Conservation (phyloP, 2,888 invertebrate species). For the Gryllus longicercus region DNA sequence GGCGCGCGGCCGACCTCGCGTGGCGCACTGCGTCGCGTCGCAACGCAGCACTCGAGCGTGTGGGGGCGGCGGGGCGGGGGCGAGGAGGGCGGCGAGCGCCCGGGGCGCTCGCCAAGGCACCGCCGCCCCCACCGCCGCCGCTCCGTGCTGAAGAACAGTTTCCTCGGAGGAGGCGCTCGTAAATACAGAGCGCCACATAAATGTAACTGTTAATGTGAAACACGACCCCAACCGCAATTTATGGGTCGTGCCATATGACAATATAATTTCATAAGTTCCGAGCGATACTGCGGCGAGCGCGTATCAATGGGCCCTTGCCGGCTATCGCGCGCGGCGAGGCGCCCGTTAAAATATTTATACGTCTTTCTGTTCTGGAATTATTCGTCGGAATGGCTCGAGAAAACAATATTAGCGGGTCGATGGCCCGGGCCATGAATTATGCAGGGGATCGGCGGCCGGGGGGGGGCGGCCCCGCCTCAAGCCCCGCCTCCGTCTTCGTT, state of each 20-base stretch:
- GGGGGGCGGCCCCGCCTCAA: no score
- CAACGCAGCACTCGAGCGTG: background rate
- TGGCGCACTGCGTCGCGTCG: background rate
- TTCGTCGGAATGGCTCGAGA: conserved; percentile 11
- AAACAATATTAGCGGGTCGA: conserved; percentile 17
- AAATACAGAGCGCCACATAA: background rate
- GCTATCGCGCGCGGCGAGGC: background rate
- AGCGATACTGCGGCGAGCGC: conserved; percentile 8
- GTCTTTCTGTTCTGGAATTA: conserved; percentile 17
- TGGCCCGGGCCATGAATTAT: conserved; percentile 1
- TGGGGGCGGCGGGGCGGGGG: background rate
- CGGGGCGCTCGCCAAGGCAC: background rate
- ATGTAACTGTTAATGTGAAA: conserved; percentile 17
- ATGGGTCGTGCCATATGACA: conserved; percentile 5
- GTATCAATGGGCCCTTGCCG: background rate
- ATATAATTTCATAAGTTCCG: conserved; percentile 4
- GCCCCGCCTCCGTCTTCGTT: no score
- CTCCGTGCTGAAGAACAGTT: conserved; percentile 17
- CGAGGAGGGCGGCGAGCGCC: background rate
- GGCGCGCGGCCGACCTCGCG: background rate
- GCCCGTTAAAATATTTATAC: conserved; percentile 11
- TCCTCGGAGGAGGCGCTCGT: background rate
- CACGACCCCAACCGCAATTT: background rate
- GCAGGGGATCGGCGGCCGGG: background rate
- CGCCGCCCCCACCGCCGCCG: background rate